These are phyloP conservation scores for Calliphora vicina DNA, from an alignment of 1,140 invertebrate genomes.

Conservation along the genomic window DNA sequence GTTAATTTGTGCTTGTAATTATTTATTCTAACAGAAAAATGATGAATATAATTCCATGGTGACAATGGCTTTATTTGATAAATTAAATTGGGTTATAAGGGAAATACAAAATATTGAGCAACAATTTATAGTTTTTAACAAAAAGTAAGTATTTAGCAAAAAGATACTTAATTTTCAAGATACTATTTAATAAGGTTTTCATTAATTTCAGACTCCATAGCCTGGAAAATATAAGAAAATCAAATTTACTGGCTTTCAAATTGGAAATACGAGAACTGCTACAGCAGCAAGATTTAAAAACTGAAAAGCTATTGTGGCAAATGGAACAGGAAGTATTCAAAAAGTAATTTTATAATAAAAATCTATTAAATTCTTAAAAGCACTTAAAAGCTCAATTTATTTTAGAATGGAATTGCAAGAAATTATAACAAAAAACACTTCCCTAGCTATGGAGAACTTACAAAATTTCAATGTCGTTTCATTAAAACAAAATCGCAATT, in stretches of 20 bases:
- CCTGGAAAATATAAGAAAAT: not conserved
- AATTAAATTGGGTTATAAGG: not conserved
- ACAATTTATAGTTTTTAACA: not conserved
- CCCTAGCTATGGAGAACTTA: not conserved
- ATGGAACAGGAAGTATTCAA: not conserved
- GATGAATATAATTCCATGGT: not conserved
- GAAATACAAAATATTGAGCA: not conserved
- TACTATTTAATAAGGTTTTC: not conserved
- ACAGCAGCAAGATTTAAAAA: not conserved
- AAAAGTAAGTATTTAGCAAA: not conserved
- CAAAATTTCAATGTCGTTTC: not conserved
- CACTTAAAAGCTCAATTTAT: too few species aligned
- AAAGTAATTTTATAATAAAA: not conserved
- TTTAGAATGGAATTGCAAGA: too few species aligned
- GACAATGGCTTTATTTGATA: not conserved
- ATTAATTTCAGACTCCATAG: not conserved
- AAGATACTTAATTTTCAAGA: not conserved
- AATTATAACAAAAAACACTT: not conserved
- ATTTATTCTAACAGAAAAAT: too few species aligned
- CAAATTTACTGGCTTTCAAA: not conserved
- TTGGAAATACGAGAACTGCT: not conserved
- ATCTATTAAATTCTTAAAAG: too few species aligned
- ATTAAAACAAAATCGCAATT: not conserved
- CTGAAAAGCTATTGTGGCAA: not conserved
- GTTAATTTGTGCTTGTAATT: too few species aligned